Evolutionary conservation across 2,113 vertebrate genomes (phyloP), one percentile per base, ranked within the genome.

Genomic region (Phaethon lepturus): DNA sequence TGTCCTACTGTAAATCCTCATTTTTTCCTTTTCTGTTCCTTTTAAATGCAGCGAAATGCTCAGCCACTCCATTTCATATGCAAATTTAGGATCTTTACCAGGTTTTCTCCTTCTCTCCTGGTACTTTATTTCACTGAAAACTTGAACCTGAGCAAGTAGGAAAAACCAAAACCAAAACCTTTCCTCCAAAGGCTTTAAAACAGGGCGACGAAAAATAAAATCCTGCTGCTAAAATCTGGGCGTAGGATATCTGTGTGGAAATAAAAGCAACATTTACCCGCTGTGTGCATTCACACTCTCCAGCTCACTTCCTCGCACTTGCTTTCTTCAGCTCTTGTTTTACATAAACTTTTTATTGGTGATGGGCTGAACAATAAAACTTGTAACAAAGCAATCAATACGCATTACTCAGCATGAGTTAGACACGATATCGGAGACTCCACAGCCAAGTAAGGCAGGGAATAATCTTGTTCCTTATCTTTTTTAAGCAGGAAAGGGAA

Each of bases 381-480:
- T 92, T 86, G 78, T 95, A 97, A 95, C 87, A 94, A 96, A 97
- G 87, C 88, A 90, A 96, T 97, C 96, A 90, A 97, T 96, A 92
- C 24, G 2, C 93, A 86, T 96, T 96, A 95, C 90, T 95, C 91
- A 88, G 85, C 79, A 67, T 75, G 94, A 76, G 81, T 90, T 95
- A 95, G 89, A 96, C 89, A 92, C 77, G 79, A 55, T 80, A 89
- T 83, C 83, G 87, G 81, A 95, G 71, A 73, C 59, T 96, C 69
- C 62, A 76, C 62, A 89, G 78, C 82, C 69, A 73, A 75, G 86
- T 59, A 91, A 83, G 53, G 8, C 62, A 62, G 31, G 38, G 66
- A 95, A 96, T 90, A 67, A 85, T 91, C 77, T 87, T 94, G 64
- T 87, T 90, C 59, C n/a, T 91, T 71, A 76, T 52, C 45, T 33